Conservation (phyloP, 2,113 vertebrate species). For the Piaya cayana region DNA sequence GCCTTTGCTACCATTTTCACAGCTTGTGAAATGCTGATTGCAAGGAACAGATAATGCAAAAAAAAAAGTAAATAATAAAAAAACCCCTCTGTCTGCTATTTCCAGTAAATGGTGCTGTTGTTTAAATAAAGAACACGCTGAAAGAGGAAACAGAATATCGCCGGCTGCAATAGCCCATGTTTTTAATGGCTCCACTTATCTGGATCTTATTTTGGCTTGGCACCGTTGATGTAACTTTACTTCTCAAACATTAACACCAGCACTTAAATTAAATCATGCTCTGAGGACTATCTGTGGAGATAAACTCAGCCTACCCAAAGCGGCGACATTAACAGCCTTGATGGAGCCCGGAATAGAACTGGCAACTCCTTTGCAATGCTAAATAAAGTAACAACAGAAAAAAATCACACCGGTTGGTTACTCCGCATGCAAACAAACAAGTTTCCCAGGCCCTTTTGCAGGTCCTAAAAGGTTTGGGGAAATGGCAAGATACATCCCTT, state of each 20-base stretch:
- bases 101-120: neutral
- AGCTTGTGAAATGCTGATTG: neutral
- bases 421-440: neutral
- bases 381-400: slow-evolving; percentile 17
- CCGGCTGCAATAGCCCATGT: neutral
- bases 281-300: neutral
- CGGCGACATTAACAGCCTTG: neutral
- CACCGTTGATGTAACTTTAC: neutral
- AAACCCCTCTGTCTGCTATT: neutral
- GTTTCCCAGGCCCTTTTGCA: neutral
- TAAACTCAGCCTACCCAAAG: neutral
- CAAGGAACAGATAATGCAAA: neutral
- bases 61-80: neutral
- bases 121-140: neutral
- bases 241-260: neutral
- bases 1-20: neutral
- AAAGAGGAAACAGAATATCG: neutral
- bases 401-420: neutral
- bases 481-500: neutral
- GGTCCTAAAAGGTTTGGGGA: neutral
- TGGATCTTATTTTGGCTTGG: neutral
- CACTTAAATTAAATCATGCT: slow-evolving; percentile 13
- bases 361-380: neutral
- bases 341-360: neutral
- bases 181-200: neutral